A percentile compares a stretch with the other conserved stretches of the same genome.
Conservation (phyloP, 2,797 vertebrate species). For the Scolopax bukidnonensis region DNA sequence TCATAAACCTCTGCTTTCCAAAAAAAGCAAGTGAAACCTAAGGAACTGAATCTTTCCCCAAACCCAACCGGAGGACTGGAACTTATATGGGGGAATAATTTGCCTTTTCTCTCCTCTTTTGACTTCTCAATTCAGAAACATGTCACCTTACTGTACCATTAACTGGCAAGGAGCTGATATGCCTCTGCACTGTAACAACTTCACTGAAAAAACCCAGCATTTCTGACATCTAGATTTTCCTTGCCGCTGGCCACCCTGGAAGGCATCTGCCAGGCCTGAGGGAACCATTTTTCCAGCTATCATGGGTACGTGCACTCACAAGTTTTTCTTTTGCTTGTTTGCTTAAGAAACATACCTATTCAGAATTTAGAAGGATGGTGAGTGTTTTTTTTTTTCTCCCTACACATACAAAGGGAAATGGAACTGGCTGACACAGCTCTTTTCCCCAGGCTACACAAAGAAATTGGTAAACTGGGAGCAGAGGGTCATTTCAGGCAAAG, state of each 20-base stretch:
- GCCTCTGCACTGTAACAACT: neutral
- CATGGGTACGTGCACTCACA: neutral
- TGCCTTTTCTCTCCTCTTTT: neutral
- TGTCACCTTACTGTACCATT: neutral
- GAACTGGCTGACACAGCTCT: neutral
- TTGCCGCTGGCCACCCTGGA: neutral
- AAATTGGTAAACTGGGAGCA: conserved; percentile 17
- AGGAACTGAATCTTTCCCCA: neutral
- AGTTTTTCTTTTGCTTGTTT: neutral
- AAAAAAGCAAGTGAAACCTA: neutral
- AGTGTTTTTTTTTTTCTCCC: neutral
- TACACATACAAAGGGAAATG: neutral
- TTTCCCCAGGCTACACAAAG: neutral
- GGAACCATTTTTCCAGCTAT: neutral
- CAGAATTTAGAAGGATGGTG: neutral
- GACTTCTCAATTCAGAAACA: neutral
- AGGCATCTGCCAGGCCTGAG: neutral
- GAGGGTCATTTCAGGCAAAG: conserved; percentile 46
- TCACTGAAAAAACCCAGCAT: neutral
- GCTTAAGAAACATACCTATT: neutral
- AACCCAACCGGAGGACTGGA: neutral
- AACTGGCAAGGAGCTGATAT: neutral
- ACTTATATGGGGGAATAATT: neutral
- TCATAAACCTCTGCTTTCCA: neutral
- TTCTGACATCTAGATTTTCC: neutral